These are phyloP conservation scores for Patella caerulea DNA, from an alignment of 2,888 invertebrate genomes.

Conservation along the genomic window DNA sequence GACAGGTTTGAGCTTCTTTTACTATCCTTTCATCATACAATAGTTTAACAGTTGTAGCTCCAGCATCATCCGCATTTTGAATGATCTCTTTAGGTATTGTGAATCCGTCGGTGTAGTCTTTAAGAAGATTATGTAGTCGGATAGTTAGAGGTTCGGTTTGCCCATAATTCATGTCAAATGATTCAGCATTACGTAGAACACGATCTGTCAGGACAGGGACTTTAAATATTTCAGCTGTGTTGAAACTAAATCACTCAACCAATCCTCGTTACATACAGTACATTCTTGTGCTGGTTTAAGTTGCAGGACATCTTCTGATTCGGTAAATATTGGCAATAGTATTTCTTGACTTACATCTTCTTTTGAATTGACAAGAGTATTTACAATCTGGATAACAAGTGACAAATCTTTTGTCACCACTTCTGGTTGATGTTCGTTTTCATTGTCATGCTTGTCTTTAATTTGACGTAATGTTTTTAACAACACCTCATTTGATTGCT, in stretches of 20 bases:
- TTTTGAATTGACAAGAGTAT: background rate
- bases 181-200: constrained; percentile 40
- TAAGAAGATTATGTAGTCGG: constrained; percentile 49
- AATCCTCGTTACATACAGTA: constrained; percentile 21
- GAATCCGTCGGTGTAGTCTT: constrained; percentile 62
- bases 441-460: background rate
- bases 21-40: constrained; percentile 59
- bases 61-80: constrained; percentile 66
- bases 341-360: background rate
- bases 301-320: background rate
- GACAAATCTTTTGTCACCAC: constrained; percentile 6
- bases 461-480: constrained; percentile 17
- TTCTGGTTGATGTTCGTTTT: background rate
- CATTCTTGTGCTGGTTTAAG: constrained; percentile 26
- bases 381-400: constrained; percentile 13
- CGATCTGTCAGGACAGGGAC: constrained; percentile 51
- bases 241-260: background rate
- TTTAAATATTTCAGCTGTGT: constrained; percentile 43
- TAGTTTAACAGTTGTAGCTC: constrained; percentile 56
- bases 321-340: constrained; percentile 17
- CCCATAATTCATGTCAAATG: constrained; percentile 45
- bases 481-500: constrained; percentile 13
- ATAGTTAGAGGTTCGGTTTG: constrained; percentile 59
- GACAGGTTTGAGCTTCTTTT: constrained; percentile 36
- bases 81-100: constrained; percentile 63